Percentiles rank a stretch among this genome's conserved stretches.
Conservation (phyloP, 2,113 vertebrate species). For the Amphilophus citrinellus region DNA sequence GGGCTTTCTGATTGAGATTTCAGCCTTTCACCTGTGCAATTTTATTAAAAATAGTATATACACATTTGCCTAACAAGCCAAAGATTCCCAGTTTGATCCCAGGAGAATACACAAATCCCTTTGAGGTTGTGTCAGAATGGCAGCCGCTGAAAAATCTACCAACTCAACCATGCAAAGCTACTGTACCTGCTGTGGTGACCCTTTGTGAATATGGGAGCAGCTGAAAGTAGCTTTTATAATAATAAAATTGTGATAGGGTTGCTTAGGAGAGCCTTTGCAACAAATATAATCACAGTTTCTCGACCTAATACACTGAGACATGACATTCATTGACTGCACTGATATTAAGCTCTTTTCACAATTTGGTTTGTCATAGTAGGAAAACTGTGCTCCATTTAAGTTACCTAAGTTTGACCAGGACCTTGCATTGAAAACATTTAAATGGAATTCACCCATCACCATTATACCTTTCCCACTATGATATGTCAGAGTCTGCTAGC, state of each 20-base stretch:
- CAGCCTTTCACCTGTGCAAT: background rate
- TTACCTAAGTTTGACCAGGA: background rate
- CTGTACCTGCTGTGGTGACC: background rate
- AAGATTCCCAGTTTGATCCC: background rate
- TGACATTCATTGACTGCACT: background rate
- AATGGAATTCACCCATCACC: background rate
- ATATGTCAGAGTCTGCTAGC: background rate
- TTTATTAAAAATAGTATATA: background rate
- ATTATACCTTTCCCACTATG: background rate
- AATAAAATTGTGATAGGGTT: background rate
- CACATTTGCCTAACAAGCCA: background rate
- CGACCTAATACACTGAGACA: background rate
- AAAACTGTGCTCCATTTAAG: background rate
- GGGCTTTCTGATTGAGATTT: background rate
- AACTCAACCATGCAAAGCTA: background rate
- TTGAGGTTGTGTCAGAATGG: background rate
- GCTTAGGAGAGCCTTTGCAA: background rate
- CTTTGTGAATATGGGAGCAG: background rate
- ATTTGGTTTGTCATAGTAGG: background rate
- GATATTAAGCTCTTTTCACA: background rate
- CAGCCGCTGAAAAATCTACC: background rate
- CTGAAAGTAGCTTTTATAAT: background rate
- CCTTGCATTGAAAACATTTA: background rate
- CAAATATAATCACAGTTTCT: background rate
- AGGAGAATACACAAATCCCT: background rate